Evolutionary conservation across 2,113 vertebrate genomes (phyloP).

Genomic region (Naja naja): DNA sequence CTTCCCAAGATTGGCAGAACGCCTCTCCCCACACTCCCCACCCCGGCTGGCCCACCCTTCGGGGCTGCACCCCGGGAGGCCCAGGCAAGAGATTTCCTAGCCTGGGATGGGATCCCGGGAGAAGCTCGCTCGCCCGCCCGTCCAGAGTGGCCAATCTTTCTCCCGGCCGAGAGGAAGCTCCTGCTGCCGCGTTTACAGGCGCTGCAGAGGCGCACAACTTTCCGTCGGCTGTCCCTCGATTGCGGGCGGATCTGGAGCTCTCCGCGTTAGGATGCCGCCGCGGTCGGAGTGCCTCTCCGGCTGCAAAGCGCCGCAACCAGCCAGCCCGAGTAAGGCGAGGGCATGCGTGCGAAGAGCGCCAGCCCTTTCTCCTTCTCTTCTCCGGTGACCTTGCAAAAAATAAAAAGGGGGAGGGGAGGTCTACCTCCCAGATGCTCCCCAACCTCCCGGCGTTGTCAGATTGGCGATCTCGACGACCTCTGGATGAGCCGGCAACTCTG

Average conservation of each 20-base stretch:
- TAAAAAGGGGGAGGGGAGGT: too few species aligned
- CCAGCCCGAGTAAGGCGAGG: neutral
- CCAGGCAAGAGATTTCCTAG: neutral
- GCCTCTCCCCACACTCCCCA: neutral
- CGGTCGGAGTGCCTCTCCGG: neutral
- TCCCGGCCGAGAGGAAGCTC: neutral
- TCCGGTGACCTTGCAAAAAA: neutral
- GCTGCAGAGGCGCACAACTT: neutral
- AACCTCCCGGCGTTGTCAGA: neutral
- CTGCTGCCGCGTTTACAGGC: neutral
- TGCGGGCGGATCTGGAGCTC: neutral
- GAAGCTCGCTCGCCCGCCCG: too few species aligned
- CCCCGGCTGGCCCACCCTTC: neutral
- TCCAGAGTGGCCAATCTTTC: neutral
- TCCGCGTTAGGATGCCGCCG: neutral
- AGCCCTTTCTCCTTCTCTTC: neutral
- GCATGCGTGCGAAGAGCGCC: neutral
- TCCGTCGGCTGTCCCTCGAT: neutral
- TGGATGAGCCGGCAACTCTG: neutral
- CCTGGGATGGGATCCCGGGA: neutral
- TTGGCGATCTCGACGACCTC: neutral
- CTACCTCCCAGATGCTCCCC: neutral
- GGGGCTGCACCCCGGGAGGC: neutral
- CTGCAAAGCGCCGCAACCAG: neutral
- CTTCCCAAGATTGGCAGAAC: neutral